Evolutionary conservation across 2,797 vertebrate species (phyloP).

Genomic region (Sternarchorhynchus goeldii): DNA sequence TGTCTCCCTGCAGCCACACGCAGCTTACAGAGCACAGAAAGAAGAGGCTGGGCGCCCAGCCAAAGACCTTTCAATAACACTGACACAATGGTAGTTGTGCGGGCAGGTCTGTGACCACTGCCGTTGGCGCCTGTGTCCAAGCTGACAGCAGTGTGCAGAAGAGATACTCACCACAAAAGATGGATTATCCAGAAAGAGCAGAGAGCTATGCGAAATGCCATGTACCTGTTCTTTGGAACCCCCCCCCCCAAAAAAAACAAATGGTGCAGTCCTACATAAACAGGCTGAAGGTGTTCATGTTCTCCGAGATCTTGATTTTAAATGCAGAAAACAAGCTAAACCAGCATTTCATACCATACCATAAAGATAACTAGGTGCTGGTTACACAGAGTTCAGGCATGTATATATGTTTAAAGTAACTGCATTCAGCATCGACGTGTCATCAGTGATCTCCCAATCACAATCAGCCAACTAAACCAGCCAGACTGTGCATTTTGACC

Average conservation of each 20-base stretch:
- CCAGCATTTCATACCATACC: neutral
- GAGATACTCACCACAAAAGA: slow-evolving; percentile 14
- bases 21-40: slow-evolving; percentile 67
- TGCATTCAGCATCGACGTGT: neutral
- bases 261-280: neutral
- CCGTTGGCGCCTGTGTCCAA: neutral
- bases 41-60: slow-evolving; percentile 56
- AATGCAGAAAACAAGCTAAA: neutral
- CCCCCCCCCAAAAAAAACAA: neutral
- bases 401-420: neutral
- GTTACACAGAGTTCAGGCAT: neutral
- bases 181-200: neutral
- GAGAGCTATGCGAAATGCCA: neutral
- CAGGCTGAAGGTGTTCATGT: neutral
- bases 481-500: too few species aligned
- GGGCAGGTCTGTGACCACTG: slow-evolving; percentile 67
- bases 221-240: neutral
- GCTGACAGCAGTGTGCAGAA: neutral
- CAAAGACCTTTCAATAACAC: slow-evolving; percentile 65
- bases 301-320: neutral
- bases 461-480: neutral
- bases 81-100: slow-evolving; percentile 77
- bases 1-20: too few species aligned
- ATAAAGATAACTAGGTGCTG: neutral
- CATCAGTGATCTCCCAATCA: neutral